Conservation (phyloP, 2,888 invertebrate species). For the Watsonalla binaria region DNA sequence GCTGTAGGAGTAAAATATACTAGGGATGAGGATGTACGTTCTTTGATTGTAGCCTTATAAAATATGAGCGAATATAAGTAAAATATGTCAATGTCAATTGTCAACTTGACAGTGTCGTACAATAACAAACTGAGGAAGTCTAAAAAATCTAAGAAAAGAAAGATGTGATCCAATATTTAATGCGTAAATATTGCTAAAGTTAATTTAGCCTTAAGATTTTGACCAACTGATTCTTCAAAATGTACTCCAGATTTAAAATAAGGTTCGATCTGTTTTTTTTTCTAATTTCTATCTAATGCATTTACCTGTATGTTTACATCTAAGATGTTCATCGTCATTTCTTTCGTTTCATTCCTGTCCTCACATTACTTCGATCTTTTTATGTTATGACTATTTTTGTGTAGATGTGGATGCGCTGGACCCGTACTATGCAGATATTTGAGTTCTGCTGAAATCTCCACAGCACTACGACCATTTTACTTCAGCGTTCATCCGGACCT, state of each 20-base stretch:
- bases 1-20: too few relatives aligned
- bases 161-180: conserved; percentile 6
- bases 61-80: background rate
- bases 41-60: too few relatives aligned
- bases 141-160: background rate
- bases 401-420: conserved; percentile 37
- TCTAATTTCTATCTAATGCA: background rate
- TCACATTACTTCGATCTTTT: background rate
- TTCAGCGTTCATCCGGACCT: conserved; percentile 97
- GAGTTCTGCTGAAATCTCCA: conserved; percentile 90
- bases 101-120: background rate
- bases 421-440: conserved; percentile 61
- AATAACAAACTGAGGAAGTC: conserved; percentile 2
- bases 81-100: conserved; percentile 15
- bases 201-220: background rate
- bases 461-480: conserved; percentile 95
- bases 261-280: conserved; percentile 33
- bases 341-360: too few relatives aligned
- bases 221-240: conserved; percentile 27
- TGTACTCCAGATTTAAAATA: conserved; percentile 66
- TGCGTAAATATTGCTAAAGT: conserved; percentile 27
- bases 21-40: too few relatives aligned
- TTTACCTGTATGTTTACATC: background rate
- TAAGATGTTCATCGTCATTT: background rate
- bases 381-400: conserved; percentile 3